A percentile compares a stretch with the other conserved stretches of the same genome.
Evolutionary conservation across 2,113 vertebrate genomes (phyloP).

Genomic region (Podarcis raffonei): DNA sequence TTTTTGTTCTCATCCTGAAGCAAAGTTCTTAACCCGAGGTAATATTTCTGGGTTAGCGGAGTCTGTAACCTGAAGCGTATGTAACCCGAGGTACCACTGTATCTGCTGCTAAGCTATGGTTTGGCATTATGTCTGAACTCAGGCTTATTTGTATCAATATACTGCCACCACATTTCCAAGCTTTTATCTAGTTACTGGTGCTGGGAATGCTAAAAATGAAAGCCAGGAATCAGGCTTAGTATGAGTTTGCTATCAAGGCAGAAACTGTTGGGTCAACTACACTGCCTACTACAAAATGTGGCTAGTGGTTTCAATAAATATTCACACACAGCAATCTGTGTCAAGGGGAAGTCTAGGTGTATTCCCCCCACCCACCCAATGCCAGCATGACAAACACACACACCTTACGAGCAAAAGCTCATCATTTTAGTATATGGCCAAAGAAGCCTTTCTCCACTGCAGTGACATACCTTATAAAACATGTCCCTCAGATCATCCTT

Average conservation of each 20-base stretch:
- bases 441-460: not conserved
- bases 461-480: constrained; percentile 89
- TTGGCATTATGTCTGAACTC: no score
- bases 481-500: constrained; percentile 94
- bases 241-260: not conserved
- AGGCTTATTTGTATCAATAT: no score
- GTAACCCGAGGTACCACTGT: no score
- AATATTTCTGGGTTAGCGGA: no score
- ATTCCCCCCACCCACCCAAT: not conserved
- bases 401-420: not conserved
- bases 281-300: not conserved
- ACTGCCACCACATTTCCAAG: not conserved
- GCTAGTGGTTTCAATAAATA: not conserved
- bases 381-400: not conserved
- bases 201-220: not conserved
- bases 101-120: not conserved
- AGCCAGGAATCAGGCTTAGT: not conserved
- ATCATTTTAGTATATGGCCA: not conserved
- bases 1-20: no score
- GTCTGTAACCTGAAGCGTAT: no score
- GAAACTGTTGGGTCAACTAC: not conserved
- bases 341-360: not conserved
- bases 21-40: no score
- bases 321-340: not conserved
- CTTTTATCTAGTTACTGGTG: no score